Percentiles rank a stretch among this genome's conserved stretches.
Conservation (phyloP, 2,797 vertebrate species). For the Labroides dimidiatus region DNA sequence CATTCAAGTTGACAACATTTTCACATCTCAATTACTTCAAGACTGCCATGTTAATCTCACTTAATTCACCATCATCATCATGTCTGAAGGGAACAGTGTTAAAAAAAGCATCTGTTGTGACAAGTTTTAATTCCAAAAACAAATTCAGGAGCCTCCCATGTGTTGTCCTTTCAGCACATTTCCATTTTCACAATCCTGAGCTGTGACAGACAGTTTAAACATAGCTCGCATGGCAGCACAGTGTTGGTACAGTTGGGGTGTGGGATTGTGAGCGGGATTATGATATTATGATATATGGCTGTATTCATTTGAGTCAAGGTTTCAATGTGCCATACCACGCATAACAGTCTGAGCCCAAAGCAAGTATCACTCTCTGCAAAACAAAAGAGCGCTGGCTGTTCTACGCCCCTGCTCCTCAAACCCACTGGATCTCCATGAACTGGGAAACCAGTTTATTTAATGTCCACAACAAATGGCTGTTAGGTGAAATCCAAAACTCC, state of each 20-base stretch:
- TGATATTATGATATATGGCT: slow-evolving; percentile 83
- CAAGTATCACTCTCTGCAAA: slow-evolving; percentile 61
- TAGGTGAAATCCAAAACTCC: too few species aligned
- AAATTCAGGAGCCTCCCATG: slow-evolving; percentile 60
- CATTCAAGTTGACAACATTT: not conserved
- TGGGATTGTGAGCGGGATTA: slow-evolving; percentile 85
- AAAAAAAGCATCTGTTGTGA: slow-evolving; percentile 23
- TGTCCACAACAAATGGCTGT: not conserved
- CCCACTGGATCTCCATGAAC: not conserved
- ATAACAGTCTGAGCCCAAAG: slow-evolving; percentile 60
- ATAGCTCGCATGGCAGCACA: slow-evolving; percentile 74
- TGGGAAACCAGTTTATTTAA: too few species aligned
- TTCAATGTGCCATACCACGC: slow-evolving; percentile 69
- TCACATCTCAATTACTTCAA: slow-evolving; percentile 31
- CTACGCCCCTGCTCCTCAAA: slow-evolving; percentile 19
- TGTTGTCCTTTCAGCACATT: slow-evolving; percentile 52
- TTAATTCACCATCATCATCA: not conserved
- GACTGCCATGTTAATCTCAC: not conserved
- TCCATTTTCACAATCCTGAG: slow-evolving; percentile 65
- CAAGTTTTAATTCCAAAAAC: slow-evolving; percentile 33
- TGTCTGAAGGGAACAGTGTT: slow-evolving; percentile 6
- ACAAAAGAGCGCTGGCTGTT: slow-evolving; percentile 18
- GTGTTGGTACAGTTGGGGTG: slow-evolving; percentile 87
- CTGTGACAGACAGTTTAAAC: slow-evolving; percentile 79
- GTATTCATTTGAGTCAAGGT: slow-evolving; percentile 70